These are phyloP conservation scores for Harlomillsia oculata DNA, from an alignment of 1,140 invertebrate genomes.

Conservation along the genomic window DNA sequence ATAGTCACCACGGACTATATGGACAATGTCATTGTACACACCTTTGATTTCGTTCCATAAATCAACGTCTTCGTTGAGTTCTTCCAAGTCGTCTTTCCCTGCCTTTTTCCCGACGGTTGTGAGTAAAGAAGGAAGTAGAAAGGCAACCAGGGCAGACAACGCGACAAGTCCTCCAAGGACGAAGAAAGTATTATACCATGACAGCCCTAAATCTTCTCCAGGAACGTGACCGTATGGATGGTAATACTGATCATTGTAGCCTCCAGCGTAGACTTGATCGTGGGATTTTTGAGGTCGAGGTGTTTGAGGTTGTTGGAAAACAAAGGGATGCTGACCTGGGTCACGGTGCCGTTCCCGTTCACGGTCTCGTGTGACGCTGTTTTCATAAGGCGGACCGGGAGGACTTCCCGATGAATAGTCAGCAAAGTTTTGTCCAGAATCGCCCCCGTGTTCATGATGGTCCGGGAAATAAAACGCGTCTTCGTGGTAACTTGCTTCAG, in stretches of 20 bases:
- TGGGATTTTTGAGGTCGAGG: conserved; percentile 1
- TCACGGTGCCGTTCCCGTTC: not conserved
- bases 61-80: conserved; percentile 5
- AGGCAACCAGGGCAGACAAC: conserved; percentile 28
- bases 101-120: conserved; percentile 17
- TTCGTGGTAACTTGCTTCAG: not conserved
- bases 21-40: conserved; percentile 27
- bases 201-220: not conserved
- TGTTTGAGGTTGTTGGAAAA: not conserved
- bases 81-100: conserved; percentile 6
- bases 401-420: no score
- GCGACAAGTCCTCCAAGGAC: conserved; percentile 29
- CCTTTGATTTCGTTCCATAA: conserved; percentile 35
- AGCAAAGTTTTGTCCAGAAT: no score
- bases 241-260: conserved; percentile 1
- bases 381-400: not conserved
- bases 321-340: conserved; percentile 4
- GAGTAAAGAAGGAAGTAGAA: conserved; percentile 25
- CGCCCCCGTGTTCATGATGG: not conserved
- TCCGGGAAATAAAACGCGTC: not conserved
- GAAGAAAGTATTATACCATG: conserved; percentile 28
- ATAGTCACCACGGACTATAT: conserved; percentile 28
- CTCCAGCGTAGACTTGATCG: conserved; percentile 2
- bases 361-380: not conserved
- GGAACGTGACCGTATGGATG: conserved; percentile 8